Percentiles rank a stretch among this genome's conserved stretches.
Evolutionary conservation across 2,888 invertebrate species (phyloP).

Genomic region (Cryptophagus acutangulus): DNA sequence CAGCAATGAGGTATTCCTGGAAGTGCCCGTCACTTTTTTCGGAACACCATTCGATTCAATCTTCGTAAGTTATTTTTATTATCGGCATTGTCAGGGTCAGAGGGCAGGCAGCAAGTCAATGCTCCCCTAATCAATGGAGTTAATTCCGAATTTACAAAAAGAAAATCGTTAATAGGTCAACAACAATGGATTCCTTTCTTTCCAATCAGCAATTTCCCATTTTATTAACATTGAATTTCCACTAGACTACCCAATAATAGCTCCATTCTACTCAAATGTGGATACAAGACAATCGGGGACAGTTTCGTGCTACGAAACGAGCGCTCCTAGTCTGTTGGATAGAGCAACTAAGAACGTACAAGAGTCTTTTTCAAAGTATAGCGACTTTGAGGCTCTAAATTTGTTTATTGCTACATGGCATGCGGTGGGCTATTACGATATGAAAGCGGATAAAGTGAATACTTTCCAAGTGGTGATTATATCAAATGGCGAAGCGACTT

Average conservation of each 20-base stretch:
- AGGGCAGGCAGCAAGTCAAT: too few relatives aligned
- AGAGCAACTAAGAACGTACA: slow-evolving; percentile 69
- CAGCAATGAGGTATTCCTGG: slow-evolving; percentile 61
- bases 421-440: slow-evolving; percentile 73
- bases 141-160: too few relatives aligned
- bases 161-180: slow-evolving; percentile 64
- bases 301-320: slow-evolving; percentile 69
- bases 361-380: slow-evolving; percentile 66
- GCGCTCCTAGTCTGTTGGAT: slow-evolving; percentile 55
- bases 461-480: slow-evolving; percentile 80
- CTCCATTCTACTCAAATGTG: slow-evolving; percentile 87
- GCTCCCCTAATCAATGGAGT: too few relatives aligned
- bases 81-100: too few relatives aligned
- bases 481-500: slow-evolving; percentile 74
- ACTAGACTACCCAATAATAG: slow-evolving; percentile 81
- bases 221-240: slow-evolving; percentile 88
- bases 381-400: slow-evolving; percentile 69
- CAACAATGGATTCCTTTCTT: slow-evolving; percentile 84
- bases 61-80: slow-evolving; percentile 77
- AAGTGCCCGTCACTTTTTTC: slow-evolving; percentile 74
- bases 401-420: slow-evolving; percentile 89
- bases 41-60: slow-evolving; percentile 69
- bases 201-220: slow-evolving; percentile 78
- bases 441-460: slow-evolving; percentile 68
- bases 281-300: slow-evolving; percentile 71